Base-by-base conservation (phyloP, 2,888 invertebrate genomes). In the Harmothoe impar region DNA sequence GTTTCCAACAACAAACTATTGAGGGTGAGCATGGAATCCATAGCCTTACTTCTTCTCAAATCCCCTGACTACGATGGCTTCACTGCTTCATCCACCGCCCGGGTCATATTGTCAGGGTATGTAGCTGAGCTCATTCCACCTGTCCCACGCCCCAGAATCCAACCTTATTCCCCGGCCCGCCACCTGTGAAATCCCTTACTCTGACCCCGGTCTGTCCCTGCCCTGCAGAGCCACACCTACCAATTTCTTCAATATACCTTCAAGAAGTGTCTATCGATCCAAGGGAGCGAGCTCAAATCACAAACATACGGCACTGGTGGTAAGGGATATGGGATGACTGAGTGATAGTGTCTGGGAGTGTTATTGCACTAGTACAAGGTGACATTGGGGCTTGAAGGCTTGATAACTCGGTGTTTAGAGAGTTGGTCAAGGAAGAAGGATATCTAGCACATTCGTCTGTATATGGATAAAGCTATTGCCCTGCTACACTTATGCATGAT, bases 191-290 rank as follows among this genome's bases (percentile, higher is more conserved):
- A 72, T 72, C 72, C 72, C 15, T 25, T 72, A 72, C 72, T 15
- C n/a, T 25, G 29, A 72, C 31, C 72, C 29, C 0, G n/a, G 5
- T 25, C 72, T 3, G 72, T 3, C 31, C 29, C 72, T 23, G 29
- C 15, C 31, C 29, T 3, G 29, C 62, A 3, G 23, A 3, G 62
- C 62, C 12, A 3, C n/a, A n/a, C 62, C 62, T 3, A 72, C 72
- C 72, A 72, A 72, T 72, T 72, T 72, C 72, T 72, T 72, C 72
- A 72, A 72, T 72, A 72, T 15, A 23, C 31, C 72, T 72, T 29
- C 29, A 15, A 29, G 31, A 72, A 72, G 72, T 72, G 31, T 25
- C 15, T 29, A 72, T 72, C 72, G 72, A 72, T 72, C 31, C 29
- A 29, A 20, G 72, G 72, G 25, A 23, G 12, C 29, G 72, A 62